Conservation (phyloP, 2,888 invertebrate species). For the Diadegma fenestrale region DNA sequence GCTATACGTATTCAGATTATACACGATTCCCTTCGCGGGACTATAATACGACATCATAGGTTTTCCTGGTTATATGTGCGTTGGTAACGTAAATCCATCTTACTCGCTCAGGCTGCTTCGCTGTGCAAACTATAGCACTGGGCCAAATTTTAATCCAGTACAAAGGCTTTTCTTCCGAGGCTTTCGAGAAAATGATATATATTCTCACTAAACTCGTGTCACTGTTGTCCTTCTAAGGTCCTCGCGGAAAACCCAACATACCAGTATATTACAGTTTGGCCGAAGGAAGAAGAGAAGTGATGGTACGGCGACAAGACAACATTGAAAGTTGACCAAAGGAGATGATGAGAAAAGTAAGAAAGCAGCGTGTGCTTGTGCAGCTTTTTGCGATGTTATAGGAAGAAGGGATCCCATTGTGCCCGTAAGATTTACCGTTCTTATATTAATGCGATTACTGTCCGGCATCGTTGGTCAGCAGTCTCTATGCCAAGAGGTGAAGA, state of each 20-base stretch:
- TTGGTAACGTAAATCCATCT: constrained; percentile 2
- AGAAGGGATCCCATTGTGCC: constrained; percentile 75
- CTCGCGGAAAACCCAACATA: not conserved
- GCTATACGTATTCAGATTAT: constrained; percentile 56
- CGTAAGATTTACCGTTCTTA: constrained; percentile 80
- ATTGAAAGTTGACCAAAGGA: constrained; percentile 54
- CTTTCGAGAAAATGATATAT: not conserved
- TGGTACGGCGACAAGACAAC: constrained; percentile 33
- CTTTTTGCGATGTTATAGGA: constrained; percentile 67
- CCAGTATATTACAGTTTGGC: constrained; percentile 24
- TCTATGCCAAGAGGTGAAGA: constrained; percentile 23
- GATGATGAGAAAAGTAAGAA: constrained; percentile 43
- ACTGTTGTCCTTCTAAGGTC: constrained; percentile 12
- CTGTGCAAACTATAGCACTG: constrained; percentile 17
- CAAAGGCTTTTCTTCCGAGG: not conserved
- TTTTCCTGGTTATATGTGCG: not conserved
- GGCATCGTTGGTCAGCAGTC: constrained; percentile 68
- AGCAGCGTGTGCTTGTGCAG: constrained; percentile 52
- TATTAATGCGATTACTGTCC: constrained; percentile 81
- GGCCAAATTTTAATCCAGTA: constrained; percentile 29
- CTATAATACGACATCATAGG: constrained; percentile 58
- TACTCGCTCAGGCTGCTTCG: not conserved
- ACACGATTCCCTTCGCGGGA: constrained; percentile 48
- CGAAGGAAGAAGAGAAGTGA: constrained; percentile 23
- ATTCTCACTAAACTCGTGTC: constrained; percentile 13